Evolutionary conservation across 1,140 invertebrate genomes (phyloP).

Genomic region (Nasonia longicornis): DNA sequence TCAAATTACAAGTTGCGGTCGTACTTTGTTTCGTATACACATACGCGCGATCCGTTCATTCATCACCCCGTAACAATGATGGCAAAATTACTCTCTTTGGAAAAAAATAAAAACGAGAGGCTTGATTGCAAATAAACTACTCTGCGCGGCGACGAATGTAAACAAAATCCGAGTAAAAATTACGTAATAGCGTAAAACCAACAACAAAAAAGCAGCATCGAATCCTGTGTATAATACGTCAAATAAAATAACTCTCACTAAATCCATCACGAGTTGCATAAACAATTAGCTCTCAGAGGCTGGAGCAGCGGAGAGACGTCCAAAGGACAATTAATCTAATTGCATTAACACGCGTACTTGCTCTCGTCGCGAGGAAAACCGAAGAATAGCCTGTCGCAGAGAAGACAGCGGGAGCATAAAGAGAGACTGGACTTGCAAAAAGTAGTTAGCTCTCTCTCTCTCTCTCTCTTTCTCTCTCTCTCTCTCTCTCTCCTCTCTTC

Average conservation of each 20-base stretch:
- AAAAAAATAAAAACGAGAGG: neutral
- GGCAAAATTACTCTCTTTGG: neutral
- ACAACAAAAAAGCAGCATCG: neutral
- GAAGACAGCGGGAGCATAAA: neutral
- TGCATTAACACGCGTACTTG: neutral
- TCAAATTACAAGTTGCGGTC: neutral
- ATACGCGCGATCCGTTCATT: neutral
- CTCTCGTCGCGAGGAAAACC: neutral
- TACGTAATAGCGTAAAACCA: no score
- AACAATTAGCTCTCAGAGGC: neutral
- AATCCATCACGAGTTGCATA: neutral
- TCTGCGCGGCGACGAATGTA: no score
- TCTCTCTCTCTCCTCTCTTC: neutral
- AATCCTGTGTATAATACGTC: no score
- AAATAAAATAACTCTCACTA: neutral
- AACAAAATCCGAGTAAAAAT: no score
- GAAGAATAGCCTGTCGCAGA: neutral
- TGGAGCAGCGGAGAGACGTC: no score
- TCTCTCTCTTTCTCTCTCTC: no score
- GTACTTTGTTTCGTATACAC: neutral
- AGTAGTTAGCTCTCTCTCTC: neutral
- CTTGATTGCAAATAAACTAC: neutral
- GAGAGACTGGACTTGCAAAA: constrained; percentile 27
- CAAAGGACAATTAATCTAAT: constrained; percentile 4
- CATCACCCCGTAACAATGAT: neutral